Evolutionary conservation across 2,888 invertebrate genomes (phyloP).

Genomic region (Cinara cedri): DNA sequence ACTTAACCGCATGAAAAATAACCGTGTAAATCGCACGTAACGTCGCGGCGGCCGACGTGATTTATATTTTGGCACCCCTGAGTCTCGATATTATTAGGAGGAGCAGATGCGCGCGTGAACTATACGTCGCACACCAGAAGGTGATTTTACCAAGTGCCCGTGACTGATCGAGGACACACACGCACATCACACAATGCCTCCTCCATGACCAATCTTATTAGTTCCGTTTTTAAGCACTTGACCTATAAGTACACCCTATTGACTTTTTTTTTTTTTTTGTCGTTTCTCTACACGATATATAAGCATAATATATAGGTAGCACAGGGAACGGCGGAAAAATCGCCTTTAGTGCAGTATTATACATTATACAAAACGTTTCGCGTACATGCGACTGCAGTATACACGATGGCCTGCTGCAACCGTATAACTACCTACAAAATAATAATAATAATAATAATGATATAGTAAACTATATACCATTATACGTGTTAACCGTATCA

Average conservation of each 20-base stretch:
- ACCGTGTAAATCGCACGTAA: constrained; percentile 6
- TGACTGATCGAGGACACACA: constrained; percentile 54
- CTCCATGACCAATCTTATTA: constrained; percentile 56
- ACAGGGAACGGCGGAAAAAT: constrained; percentile 17
- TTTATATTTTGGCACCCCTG: constrained; percentile 51
- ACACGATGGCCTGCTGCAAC: background rate
- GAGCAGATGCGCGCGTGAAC: constrained; percentile 53
- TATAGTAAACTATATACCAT: constrained; percentile 26
- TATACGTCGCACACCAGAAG: constrained; percentile 47
- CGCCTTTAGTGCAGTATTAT: background rate
- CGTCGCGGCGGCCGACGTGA: constrained; percentile 1
- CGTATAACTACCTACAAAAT: too few species aligned
- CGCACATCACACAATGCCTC: constrained; percentile 45
- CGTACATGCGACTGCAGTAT: constrained; percentile 23
- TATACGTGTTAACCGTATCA: background rate
- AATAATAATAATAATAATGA: too few species aligned
- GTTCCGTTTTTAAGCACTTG: constrained; percentile 54
- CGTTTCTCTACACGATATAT: background rate
- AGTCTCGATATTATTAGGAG: background rate
- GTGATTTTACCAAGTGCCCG: constrained; percentile 56
- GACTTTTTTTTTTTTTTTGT: constrained; percentile 27
- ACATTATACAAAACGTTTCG: background rate
- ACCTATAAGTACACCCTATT: constrained; percentile 44
- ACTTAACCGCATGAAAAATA: background rate
- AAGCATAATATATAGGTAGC: too few species aligned